These are phyloP conservation scores for Amphipyra berbera DNA, from an alignment of 2,888 invertebrate genomes.

Conservation along the genomic window DNA sequence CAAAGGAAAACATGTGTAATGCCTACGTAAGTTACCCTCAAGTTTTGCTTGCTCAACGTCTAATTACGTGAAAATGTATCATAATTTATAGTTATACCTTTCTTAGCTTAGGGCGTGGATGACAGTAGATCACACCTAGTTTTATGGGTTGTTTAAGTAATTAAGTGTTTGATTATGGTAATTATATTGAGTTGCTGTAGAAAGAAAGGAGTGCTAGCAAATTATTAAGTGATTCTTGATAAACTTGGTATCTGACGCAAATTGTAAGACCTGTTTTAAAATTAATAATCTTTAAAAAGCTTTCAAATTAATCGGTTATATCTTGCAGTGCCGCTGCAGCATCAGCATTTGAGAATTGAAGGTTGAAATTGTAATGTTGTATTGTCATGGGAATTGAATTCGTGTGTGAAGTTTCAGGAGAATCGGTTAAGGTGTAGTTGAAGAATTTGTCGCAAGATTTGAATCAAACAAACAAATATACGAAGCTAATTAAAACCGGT, in stretches of 20 bases:
- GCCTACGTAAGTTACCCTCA: slow-evolving; percentile 27
- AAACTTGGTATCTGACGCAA: neutral
- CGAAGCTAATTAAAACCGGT: no score
- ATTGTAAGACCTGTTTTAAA: no score
- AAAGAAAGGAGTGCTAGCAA: slow-evolving; percentile 2
- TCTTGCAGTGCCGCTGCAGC: no score
- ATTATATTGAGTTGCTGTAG: slow-evolving; percentile 31
- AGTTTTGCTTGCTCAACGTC: neutral
- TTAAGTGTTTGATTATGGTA: slow-evolving; percentile 42
- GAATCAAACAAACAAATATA: no score
- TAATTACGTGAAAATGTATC: slow-evolving; percentile 32
- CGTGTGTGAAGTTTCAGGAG: no score
- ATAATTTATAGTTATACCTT: slow-evolving; percentile 27
- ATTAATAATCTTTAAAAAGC: no score
- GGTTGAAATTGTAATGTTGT: no score
- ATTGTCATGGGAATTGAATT: no score
- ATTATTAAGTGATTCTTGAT: slow-evolving; percentile 1
- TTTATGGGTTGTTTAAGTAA: slow-evolving; percentile 37
- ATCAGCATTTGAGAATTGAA: no score
- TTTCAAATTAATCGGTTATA: no score
- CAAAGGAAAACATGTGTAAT: slow-evolving; percentile 22
- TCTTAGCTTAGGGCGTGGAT: slow-evolving; percentile 30
- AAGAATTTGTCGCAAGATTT: no score
- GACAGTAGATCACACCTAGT: slow-evolving; percentile 31
- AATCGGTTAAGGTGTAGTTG: no score